Conservation (phyloP, 2,888 invertebrate species). For the Nomada ruficornis region DNA sequence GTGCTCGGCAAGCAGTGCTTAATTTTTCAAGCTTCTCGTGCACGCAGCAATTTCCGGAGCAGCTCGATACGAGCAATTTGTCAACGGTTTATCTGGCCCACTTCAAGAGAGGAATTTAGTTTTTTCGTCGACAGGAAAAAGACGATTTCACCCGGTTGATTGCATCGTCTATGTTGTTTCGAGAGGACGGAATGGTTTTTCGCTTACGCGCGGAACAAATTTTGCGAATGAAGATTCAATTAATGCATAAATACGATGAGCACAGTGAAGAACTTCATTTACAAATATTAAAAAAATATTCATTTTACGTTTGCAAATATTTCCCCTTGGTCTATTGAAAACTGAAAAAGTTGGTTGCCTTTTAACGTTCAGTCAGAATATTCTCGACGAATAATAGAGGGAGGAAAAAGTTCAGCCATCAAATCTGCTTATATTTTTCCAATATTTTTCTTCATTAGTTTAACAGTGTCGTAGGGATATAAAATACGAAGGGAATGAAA, state of each 20-base stretch:
- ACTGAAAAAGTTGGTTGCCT: neutral
- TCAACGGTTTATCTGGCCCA: slow-evolving; percentile 27
- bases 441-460: neutral
- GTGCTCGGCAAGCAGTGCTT: slow-evolving; percentile 5
- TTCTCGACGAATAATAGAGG: slow-evolving; percentile 6
- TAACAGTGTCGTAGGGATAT: neutral
- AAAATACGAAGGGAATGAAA: neutral
- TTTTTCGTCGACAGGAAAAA: neutral
- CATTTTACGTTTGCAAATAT: neutral
- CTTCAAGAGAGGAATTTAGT: slow-evolving; percentile 9
- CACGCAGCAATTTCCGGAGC: slow-evolving; percentile 24
- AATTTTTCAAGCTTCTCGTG: slow-evolving; percentile 32
- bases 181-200: neutral
- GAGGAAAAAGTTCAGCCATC: neutral
- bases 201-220: neutral
- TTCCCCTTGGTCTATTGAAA: neutral
- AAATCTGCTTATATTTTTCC: neutral
- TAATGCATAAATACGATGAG: no score
- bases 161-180: neutral
- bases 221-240: neutral
- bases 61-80: slow-evolving; percentile 27
- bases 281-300: neutral
- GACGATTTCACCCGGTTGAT: slow-evolving; percentile 32
- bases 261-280: no score
- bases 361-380: neutral